Base-by-base conservation (phyloP, 2,888 invertebrate species). In the Xiphydria camelus region DNA sequence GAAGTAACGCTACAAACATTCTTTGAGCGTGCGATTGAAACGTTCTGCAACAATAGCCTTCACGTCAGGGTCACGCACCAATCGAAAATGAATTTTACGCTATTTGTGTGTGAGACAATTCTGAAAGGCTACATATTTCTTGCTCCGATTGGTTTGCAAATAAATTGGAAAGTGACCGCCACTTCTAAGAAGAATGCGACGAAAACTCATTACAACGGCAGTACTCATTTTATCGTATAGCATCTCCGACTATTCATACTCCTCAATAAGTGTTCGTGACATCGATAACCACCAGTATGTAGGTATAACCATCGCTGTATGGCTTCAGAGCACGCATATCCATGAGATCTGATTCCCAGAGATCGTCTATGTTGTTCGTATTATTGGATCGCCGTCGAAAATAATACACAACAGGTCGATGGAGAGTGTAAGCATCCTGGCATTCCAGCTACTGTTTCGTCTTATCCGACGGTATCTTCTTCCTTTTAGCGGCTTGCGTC, bases 1-100 rank as follows among this genome's bases (percentile, higher is more conserved):
- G 15, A 51, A 50, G 22, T 49, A 56, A 1, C 53, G 29, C 45
- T 49, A 56, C 42, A 55, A 31, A 18, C 49, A 57, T 18, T 54
- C 52, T 49, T 66, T 69, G 9, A 70, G 23, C 3, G 64, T 69
- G 37, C 65, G 36, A 46, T 67, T 60, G 9, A 64, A 63, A 4
- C 72, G 36, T 50, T 72, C 71, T 4, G 63, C 55, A 2, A 70
- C 48, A 1, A 54, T 43, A 2, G 64, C 62, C 50, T 73, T 72
- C 4, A 59, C 56, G 26, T 63, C 61, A 2, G 51, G 55, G 47
- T 62, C 61, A 4, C 57, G 40, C 1, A 62, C 59, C 2, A 55
- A n/a, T 6, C 23, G 23, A 23, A 23, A 23, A 7, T 23, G 23
- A 7, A 23, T 23, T n/a, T 23, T 23, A 6, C 23, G 23, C n/a